phyloP scores from a whole-genome alignment of 2,888 invertebrate species.

The Drosophila diplacantha region DNA sequence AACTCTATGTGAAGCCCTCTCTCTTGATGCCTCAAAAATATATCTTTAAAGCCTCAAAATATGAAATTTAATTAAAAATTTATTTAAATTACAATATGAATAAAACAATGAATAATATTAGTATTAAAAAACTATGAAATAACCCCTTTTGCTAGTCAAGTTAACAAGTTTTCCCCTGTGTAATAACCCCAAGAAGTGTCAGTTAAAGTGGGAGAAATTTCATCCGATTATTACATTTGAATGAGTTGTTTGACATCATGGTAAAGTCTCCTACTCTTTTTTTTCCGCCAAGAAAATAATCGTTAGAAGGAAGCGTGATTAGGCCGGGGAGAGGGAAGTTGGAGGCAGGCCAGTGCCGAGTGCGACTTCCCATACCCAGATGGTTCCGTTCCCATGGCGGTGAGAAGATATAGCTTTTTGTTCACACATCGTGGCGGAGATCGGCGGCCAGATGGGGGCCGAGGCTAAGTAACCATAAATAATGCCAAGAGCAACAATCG shows the following conservation, averaged over 20 bases:
- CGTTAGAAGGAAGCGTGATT: conserved; percentile 13
- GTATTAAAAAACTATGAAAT: not conserved
- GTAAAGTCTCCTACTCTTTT: conserved; percentile 19
- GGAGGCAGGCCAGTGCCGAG: conserved; percentile 1
- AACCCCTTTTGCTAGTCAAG: not conserved
- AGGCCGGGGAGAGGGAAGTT: conserved; percentile 29
- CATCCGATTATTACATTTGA: conserved; percentile 68
- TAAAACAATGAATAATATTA: not conserved
- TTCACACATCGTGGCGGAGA: conserved; percentile 31
- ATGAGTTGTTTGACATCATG: conserved; percentile 41
- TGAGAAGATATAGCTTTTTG: conserved; percentile 30
- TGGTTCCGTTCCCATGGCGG: conserved; percentile 34
- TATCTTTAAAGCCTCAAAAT: not conserved
- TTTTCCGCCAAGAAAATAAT: not conserved
- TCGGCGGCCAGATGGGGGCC: conserved; percentile 1
- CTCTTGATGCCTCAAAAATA: not conserved
- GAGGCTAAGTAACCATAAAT: conserved; percentile 58
- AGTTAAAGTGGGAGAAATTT: conserved; percentile 27
- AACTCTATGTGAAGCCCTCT: too few relatives aligned
- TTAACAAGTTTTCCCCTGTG: not conserved
- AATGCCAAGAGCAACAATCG: conserved; percentile 44
- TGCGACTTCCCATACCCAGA: conserved; percentile 31
- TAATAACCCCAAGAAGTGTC: not conserved
- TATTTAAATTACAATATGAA: not conserved
- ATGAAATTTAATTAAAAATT: not conserved